These are phyloP conservation scores for Columba livia DNA, from an alignment of 2,113 vertebrate species.

Conservation along the genomic window DNA sequence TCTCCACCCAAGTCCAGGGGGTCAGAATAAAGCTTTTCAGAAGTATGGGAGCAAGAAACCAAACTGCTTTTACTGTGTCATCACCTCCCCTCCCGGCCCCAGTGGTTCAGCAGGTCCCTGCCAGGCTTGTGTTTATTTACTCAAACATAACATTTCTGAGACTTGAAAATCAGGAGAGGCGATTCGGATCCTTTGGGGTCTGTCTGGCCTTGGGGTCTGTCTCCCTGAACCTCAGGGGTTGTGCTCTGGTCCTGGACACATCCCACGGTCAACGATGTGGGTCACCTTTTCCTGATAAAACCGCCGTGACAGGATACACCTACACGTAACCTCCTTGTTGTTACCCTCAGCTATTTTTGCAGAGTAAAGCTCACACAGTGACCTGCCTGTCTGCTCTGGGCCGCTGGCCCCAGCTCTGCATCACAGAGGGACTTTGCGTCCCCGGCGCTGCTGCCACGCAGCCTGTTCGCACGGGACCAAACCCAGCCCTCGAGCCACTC, in stretches of 20 bases:
- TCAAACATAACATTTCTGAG: neutral
- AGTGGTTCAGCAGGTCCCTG: neutral
- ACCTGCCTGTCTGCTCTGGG: neutral
- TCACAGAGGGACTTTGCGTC: neutral
- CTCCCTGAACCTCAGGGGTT: too few relatives aligned
- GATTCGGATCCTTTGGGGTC: neutral
- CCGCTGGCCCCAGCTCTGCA: neutral
- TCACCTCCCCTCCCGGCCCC: neutral
- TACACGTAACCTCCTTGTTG: neutral
- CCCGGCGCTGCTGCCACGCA: neutral
- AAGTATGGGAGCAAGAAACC: neutral
- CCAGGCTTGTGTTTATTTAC: neutral
- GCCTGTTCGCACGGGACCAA: neutral
- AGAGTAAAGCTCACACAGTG: neutral
- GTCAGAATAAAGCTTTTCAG: neutral
- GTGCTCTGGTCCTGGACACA: neutral
- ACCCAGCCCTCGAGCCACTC: neutral
- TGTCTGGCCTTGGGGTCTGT: neutral
- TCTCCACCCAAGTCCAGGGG: neutral
- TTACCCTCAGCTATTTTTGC: neutral
- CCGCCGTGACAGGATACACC: neutral
- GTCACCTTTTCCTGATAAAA: neutral
- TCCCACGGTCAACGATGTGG: neutral
- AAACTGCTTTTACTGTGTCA: neutral
- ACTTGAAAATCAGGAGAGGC: neutral